These are phyloP conservation scores for Rhinella marina DNA, from an alignment of 2,797 vertebrate genomes.

Conservation along the genomic window DNA sequence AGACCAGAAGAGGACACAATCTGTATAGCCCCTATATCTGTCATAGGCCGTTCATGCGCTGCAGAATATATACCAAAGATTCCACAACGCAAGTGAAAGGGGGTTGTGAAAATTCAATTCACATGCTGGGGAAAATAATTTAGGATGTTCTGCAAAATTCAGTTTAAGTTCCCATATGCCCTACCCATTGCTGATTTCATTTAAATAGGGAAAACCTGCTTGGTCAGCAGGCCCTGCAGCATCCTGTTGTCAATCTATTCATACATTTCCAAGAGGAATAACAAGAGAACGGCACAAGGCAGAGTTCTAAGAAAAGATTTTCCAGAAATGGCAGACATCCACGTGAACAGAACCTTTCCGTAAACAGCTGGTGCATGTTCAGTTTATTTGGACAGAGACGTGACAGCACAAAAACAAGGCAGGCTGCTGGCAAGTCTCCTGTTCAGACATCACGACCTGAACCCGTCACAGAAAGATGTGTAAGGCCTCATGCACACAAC, in stretches of 20 bases:
- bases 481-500: too few relatives aligned
- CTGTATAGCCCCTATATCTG: neutral
- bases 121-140: neutral
- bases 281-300: too few relatives aligned
- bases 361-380: neutral
- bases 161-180: neutral
- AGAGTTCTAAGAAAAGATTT: too few relatives aligned
- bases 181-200: too few relatives aligned
- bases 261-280: too few relatives aligned
- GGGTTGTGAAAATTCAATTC: neutral
- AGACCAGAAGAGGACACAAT: constrained; percentile 7
- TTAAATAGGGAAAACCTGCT: too few relatives aligned
- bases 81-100: neutral
- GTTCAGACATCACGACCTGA: too few relatives aligned
- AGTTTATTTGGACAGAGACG: neutral
- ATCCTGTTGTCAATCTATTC: too few relatives aligned
- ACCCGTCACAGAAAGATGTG: too few relatives aligned
- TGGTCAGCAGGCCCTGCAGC: too few relatives aligned
- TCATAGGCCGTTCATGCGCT: too few relatives aligned
- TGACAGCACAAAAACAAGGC: neutral
- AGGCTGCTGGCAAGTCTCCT: neutral
- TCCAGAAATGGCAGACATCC: neutral
- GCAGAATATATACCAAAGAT: neutral
- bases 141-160: neutral
- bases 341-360: neutral